A percentile compares a stretch with the other conserved stretches of the same genome.
phyloP scores from a whole-genome alignment of 2,888 invertebrate species.

The Lycia hirtaria region DNA sequence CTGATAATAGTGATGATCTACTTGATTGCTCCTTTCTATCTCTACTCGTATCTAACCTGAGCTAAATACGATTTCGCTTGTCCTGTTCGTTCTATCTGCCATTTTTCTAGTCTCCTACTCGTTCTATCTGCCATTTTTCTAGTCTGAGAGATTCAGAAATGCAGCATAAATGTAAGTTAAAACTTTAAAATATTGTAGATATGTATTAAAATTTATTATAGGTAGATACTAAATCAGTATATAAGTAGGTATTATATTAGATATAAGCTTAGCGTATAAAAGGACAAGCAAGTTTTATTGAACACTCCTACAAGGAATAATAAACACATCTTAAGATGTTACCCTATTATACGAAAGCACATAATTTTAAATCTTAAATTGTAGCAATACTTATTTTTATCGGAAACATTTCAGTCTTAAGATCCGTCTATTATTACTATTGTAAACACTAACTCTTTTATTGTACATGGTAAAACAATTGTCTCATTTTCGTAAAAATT shows the following conservation, averaged over 20 bases:
- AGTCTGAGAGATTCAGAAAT: too few species aligned
- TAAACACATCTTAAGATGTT: slow-evolving; percentile 76
- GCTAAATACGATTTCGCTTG: too few species aligned
- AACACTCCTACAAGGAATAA: slow-evolving; percentile 57
- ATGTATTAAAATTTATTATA: slow-evolving; percentile 25
- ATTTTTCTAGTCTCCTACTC: too few species aligned
- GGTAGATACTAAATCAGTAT: slow-evolving; percentile 18
- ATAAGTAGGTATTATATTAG: background rate
- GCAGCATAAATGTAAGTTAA: slow-evolving; percentile 17
- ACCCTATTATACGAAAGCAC: slow-evolving; percentile 40
- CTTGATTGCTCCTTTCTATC: too few species aligned
- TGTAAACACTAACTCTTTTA: slow-evolving; percentile 44
- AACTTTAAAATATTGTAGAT: slow-evolving; percentile 29
- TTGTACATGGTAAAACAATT: too few species aligned
- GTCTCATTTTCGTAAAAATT: too few species aligned
- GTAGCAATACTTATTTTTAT: slow-evolving; percentile 48
- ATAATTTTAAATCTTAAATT: slow-evolving; percentile 38
- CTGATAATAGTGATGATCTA: too few species aligned
- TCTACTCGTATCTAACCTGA: too few species aligned
- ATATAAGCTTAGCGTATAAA: slow-evolving; percentile 17
- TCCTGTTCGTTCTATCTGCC: too few species aligned
- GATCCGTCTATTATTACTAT: slow-evolving; percentile 76
- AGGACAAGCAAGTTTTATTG: slow-evolving; percentile 23
- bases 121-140: too few species aligned
- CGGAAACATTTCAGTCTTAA: slow-evolving; percentile 70